Percentiles rank a stretch among this genome's conserved stretches.
phyloP scores from a whole-genome alignment of 2,888 invertebrate genomes.

The Notodonta ziczac region DNA sequence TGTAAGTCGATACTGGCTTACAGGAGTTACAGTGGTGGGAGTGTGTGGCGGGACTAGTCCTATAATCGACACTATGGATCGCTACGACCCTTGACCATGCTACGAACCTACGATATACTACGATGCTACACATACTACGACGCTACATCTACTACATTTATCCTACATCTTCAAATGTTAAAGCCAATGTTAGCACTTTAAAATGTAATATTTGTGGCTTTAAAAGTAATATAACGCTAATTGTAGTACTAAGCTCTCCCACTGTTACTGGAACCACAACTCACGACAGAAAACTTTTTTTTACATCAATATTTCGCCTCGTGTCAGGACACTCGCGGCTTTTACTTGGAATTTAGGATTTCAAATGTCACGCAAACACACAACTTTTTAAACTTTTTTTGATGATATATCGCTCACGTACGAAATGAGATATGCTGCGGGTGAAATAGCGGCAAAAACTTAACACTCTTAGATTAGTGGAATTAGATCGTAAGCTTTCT shows the following conservation, averaged over 20 bases:
- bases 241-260: background rate
- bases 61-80: no score
- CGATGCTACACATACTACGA: no score
- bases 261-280: constrained; percentile 19
- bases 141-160: no score
- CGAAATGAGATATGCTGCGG: background rate
- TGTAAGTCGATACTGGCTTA: no score
- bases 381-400: constrained; percentile 13
- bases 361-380: constrained; percentile 28
- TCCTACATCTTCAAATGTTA: no score
- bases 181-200: no score
- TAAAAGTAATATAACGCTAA: no score
- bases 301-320: constrained; percentile 38
- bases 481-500: background rate
- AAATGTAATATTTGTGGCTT: no score
- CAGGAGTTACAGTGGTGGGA: no score
- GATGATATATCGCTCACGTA: constrained; percentile 1
- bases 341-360: constrained; percentile 34
- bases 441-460: background rate
- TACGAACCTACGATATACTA: no score
- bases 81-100: no score
- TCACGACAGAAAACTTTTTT: constrained; percentile 30
- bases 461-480: background rate
- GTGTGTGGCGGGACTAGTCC: no score
- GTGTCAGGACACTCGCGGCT: constrained; percentile 30